Evolutionary conservation across 2,113 vertebrate genomes (phyloP).

Genomic region (Pituophis catenifer): DNA sequence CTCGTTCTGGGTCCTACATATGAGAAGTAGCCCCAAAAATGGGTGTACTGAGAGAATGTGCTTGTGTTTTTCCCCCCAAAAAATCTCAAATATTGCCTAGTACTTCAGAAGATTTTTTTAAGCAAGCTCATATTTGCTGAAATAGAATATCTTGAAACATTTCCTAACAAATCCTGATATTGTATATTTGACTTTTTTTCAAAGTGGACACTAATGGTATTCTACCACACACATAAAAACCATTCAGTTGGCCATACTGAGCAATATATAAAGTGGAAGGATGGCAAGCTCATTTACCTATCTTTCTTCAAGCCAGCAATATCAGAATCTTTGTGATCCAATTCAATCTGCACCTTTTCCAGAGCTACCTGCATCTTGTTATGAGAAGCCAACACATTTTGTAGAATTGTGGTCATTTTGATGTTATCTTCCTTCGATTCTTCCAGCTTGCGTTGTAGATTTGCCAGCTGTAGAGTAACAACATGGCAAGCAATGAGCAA

Average conservation of each 20-base stretch:
- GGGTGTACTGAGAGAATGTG: neutral
- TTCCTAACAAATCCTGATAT: neutral
- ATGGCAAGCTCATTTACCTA: conserved; percentile 51
- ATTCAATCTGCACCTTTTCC: conserved; percentile 64
- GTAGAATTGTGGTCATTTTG: conserved; percentile 59
- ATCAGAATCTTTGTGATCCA: conserved; percentile 62
- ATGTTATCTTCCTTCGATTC: conserved; percentile 58
- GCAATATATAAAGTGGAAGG: neutral
- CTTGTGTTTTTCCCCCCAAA: neutral
- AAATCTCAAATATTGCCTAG: neutral
- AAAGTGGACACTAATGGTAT: neutral
- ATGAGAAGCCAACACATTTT: conserved; percentile 64
- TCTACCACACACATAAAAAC: neutral
- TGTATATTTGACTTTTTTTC: neutral
- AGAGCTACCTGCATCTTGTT: conserved; percentile 65
- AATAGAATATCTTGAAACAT: neutral
- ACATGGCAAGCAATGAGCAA: neutral
- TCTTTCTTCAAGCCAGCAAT: conserved; percentile 63
- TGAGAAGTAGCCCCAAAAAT: neutral
- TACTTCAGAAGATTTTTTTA: neutral
- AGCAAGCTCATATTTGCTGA: neutral
- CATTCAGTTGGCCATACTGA: neutral
- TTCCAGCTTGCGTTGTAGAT: conserved; percentile 60
- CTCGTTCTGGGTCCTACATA: conserved; percentile 59
- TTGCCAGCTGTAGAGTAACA: conserved; percentile 52